A percentile compares a stretch with the other conserved stretches of the same genome.
Evolutionary conservation across 2,113 vertebrate species (phyloP).

Genomic region (Spizaetus ornatus): DNA sequence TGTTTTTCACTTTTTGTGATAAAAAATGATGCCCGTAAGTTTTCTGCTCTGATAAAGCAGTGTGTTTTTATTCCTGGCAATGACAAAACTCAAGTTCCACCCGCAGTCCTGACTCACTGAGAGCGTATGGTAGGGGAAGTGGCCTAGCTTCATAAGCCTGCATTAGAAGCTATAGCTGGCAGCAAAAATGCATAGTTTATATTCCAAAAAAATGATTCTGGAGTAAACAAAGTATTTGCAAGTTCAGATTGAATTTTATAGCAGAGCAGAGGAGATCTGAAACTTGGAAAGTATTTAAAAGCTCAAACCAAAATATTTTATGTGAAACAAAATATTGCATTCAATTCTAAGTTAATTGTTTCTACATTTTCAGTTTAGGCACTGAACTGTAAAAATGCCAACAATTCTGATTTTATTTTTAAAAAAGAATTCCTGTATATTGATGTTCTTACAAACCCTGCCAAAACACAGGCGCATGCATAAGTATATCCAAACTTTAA

Average conservation of each 20-base stretch:
- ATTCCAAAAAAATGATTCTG: background rate
- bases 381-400: background rate
- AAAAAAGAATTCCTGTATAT: background rate
- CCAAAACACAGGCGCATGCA: background rate
- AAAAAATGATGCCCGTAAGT: background rate
- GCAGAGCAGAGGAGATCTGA: slow-evolving; percentile 5
- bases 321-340: background rate
- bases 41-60: background rate
- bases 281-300: slow-evolving; percentile 18
- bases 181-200: slow-evolving; percentile 15
- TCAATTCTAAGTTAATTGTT: background rate
- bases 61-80: slow-evolving; percentile 22
- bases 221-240: slow-evolving; percentile 48
- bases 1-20: background rate
- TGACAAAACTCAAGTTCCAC: slow-evolving; percentile 28
- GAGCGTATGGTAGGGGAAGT: slow-evolving; percentile 30
- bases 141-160: slow-evolving; percentile 37
- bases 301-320: slow-evolving; percentile 26
- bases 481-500: background rate
- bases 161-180: slow-evolving; percentile 21
- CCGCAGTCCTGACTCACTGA: slow-evolving; percentile 55
- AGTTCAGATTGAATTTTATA: slow-evolving; percentile 33
- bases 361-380: background rate
- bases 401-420: background rate
- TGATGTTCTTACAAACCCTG: background rate